Evolutionary conservation across 2,888 invertebrate genomes (phyloP), one percentile per base, ranked within the genome.

Genomic region (Agriopis marginaria): DNA sequence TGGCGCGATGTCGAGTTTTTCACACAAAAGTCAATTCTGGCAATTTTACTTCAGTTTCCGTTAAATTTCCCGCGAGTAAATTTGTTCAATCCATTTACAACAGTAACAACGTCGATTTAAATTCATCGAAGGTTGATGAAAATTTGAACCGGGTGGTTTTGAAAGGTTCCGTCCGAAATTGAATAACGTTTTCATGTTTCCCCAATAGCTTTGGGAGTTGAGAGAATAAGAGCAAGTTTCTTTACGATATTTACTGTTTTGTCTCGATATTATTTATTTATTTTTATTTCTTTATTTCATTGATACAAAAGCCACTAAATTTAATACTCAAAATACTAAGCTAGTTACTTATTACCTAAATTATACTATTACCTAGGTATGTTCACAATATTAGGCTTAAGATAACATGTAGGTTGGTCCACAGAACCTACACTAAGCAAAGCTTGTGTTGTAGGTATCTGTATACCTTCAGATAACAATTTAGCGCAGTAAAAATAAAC

Each of bases 101-200:
- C 63, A 68, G 71, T 64, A 73, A 72, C 74, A 70, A 59, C 49
- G 69, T 58, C 59, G 39, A 66, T 64, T 71, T 68, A 63, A 65
- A 68, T 54, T 67, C 50, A 60, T 23, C 39, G 45, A 60, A 55
- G 23, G 58, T 45, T 40, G 42, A 55, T 42, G 40, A 54, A 47
- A 47, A 60, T 53, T 32, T 39, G 47, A n/a, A 40, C 60, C 45
- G 44, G 58, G 5, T 50, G 59, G 14, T 60, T 45, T 12, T 14
- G 55, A 50, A 51, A 32, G 42, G 51, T 7, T 14, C 50, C 14
- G 47, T 42, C 7, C 17, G 17, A 51, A 42, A 51, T 40, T 17
- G 40, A 40, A 42, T 60, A 14, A 56, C 17, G 17, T 17, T 40
- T 55, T 42, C 17, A 44, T 56, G 32, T 45, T 45, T 58, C 7